Percentiles rank a stretch among this genome's conserved stretches.
phyloP scores from a whole-genome alignment of 1,140 invertebrate species.

The Yoshiicerus persimilis region DNA sequence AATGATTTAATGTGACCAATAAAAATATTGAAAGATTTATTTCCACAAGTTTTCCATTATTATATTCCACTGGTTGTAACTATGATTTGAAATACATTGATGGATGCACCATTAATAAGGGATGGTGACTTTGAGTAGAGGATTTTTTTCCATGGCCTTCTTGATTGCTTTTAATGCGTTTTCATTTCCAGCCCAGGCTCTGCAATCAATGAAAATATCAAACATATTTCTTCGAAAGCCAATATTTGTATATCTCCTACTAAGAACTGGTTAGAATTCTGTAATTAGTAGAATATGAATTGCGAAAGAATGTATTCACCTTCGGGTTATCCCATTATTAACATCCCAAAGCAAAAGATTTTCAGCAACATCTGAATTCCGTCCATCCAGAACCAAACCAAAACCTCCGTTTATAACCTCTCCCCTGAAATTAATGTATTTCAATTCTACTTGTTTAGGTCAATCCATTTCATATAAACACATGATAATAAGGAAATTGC shows the following conservation, averaged over 20 bases:
- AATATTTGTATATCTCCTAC: not conserved
- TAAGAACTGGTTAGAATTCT: not conserved
- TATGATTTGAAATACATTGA: too few species aligned
- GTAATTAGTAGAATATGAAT: not conserved
- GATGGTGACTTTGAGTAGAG: slow-evolving; percentile 59
- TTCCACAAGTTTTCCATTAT: too few species aligned
- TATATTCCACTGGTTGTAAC: too few species aligned
- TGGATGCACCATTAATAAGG: slow-evolving; percentile 54
- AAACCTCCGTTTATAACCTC: slow-evolving; percentile 72
- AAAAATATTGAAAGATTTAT: too few species aligned
- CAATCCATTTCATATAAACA: too few species aligned
- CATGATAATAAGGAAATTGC: too few species aligned
- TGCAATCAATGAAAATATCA: slow-evolving; percentile 22
- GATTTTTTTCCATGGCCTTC: slow-evolving; percentile 59
- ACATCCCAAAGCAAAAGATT: slow-evolving; percentile 69
- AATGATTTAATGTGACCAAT: too few species aligned
- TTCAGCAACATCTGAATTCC: slow-evolving; percentile 57
- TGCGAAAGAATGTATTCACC: slow-evolving; percentile 54
- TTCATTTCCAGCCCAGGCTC: slow-evolving; percentile 57
- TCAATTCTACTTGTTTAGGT: not conserved
- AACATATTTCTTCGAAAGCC: not conserved
- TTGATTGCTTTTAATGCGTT: slow-evolving; percentile 60
- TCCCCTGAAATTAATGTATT: slow-evolving; percentile 57
- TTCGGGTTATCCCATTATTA: slow-evolving; percentile 62
- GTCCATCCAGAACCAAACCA: slow-evolving; percentile 67